Conservation (phyloP, 1,140 invertebrate species). For the Zaprionus tsacasi region DNA sequence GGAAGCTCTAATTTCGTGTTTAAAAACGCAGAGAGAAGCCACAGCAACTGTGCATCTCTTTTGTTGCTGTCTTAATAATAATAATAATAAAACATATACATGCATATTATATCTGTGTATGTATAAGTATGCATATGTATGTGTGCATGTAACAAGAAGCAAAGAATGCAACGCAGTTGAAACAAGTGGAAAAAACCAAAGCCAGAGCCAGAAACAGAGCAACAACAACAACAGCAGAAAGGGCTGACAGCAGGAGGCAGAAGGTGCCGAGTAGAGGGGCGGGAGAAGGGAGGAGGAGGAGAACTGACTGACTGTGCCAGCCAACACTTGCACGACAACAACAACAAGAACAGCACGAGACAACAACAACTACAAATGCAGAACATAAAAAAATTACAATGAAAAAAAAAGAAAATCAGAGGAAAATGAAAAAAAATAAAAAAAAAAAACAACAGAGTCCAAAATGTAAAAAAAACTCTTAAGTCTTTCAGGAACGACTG, state of each 20-base stretch:
- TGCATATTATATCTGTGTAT: background rate
- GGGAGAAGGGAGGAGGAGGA: background rate
- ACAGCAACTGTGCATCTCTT: conserved; percentile 33
- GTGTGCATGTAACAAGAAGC: conserved; percentile 6
- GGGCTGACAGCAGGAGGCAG: conserved; percentile 56
- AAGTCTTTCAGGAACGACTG: background rate
- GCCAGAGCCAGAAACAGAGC: conserved; percentile 26
- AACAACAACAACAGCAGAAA: conserved; percentile 10
- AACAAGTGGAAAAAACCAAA: conserved; percentile 58
- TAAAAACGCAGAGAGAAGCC: conserved; percentile 36
- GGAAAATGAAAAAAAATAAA: conserved; percentile 27
- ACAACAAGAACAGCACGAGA: conserved; percentile 30
- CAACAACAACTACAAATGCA: conserved; percentile 31
- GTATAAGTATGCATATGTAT: conserved; percentile 10
- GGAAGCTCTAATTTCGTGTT: conserved; percentile 77
- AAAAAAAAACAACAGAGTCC: conserved; percentile 20
- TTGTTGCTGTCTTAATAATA: conserved; percentile 43
- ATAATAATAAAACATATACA: conserved; percentile 39
- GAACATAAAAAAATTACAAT: conserved; percentile 46
- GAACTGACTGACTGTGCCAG: conserved; percentile 24
- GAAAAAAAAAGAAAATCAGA: conserved; percentile 55
- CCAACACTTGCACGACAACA: conserved; percentile 49
- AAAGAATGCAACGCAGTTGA: conserved; percentile 41
- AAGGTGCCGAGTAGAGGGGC: background rate
- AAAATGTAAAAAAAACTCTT: conserved; percentile 5